Conservation (phyloP, 2,113 vertebrate species). For the Gymnorhina tibicen region DNA sequence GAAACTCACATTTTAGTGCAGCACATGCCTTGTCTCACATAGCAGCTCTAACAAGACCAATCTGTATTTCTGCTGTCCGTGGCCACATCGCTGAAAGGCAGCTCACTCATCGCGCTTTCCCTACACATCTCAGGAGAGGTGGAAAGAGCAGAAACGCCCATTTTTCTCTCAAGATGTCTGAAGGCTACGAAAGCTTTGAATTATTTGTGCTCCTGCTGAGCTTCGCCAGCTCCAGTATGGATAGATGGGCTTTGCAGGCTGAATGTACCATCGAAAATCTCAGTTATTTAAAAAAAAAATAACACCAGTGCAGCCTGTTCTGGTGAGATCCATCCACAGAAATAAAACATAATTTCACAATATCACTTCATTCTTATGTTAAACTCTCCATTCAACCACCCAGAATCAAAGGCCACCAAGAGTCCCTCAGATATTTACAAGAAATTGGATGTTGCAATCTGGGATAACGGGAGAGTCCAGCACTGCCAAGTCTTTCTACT, state of each 20-base stretch:
- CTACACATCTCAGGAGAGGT: not conserved
- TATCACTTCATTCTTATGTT: not conserved
- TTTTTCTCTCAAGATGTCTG: not conserved
- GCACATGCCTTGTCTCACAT: not conserved
- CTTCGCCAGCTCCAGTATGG: not conserved
- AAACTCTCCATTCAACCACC: not conserved
- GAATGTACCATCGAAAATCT: not conserved
- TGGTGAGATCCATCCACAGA: not conserved
- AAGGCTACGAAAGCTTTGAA: slow-evolving; percentile 28
- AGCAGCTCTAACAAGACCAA: not conserved
- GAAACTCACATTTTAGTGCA: not conserved
- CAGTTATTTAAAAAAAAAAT: not conserved
- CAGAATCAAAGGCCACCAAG: not conserved
- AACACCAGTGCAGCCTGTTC: not conserved
- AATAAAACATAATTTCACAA: not conserved
- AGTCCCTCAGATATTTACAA: not conserved
- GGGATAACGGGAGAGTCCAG: not conserved
- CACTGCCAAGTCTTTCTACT: not conserved
- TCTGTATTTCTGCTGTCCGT: not conserved
- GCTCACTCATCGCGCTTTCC: not conserved
- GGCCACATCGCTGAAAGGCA: not conserved
- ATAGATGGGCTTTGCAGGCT: not conserved
- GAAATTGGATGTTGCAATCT: not conserved
- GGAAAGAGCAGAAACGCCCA: not conserved
- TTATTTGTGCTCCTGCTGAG: slow-evolving; percentile 34